These are phyloP conservation scores for Aphidoletes aphidimyza DNA, from an alignment of 2,888 invertebrate species.

Conservation along the genomic window DNA sequence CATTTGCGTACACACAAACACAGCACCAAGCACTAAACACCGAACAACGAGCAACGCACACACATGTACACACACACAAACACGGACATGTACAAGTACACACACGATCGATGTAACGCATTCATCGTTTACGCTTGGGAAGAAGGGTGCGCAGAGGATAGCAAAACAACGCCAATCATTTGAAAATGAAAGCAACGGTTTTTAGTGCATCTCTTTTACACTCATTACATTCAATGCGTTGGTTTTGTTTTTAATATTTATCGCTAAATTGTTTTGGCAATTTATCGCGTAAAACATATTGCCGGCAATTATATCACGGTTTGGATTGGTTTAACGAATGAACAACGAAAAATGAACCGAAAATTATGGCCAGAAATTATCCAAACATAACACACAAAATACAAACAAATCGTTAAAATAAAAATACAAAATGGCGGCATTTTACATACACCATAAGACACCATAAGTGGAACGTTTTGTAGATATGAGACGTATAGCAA, in stretches of 20 bases:
- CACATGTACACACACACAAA: constrained; percentile 26
- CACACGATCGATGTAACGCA: background rate
- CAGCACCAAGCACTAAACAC: no score
- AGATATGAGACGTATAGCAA: no score
- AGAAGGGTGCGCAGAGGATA: constrained; percentile 21
- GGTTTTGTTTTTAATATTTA: no score
- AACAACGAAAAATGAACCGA: no score
- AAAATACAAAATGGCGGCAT: constrained; percentile 56
- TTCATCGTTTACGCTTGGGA: background rate
- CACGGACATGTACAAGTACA: no score
- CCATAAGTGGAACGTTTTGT: background rate
- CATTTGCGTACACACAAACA: no score
- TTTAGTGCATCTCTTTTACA: background rate
- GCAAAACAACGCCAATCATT: constrained; percentile 44
- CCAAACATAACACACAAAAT: background rate
- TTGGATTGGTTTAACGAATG: no score
- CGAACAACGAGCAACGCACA: no score
- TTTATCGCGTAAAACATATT: no score
- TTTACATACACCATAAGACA: constrained; percentile 20
- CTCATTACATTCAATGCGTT: background rate
- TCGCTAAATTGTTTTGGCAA: background rate
- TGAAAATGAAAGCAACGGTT: constrained; percentile 44
- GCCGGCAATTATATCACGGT: no score
- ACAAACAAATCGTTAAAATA: constrained; percentile 34
- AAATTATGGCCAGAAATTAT: no score